Base-by-base conservation (phyloP, 92 coral and sea anemone species). In the Diadumene lineata region DNA sequence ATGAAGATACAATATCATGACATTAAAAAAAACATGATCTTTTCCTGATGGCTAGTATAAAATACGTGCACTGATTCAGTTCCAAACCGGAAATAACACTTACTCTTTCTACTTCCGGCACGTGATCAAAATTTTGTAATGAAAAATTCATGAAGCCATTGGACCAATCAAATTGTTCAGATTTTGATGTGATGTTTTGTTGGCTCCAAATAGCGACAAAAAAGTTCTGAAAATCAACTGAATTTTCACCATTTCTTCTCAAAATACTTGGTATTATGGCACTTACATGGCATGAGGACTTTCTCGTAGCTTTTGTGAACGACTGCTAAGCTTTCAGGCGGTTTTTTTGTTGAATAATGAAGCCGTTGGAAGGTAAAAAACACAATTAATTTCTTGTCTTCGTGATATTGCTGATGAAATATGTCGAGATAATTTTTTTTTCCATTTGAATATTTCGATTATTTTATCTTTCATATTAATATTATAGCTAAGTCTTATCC, bases 291-390 rank as follows among this genome's bases (percentile, higher is more conserved):
- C 60, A 1, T 9, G 0, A 19, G 51, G 19, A n/a, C 0, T 17
- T 1, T 7, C 19, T 4, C 25, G 34, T 18, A 60, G 74, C 21
- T 29, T 6, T 22, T 24, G 27, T 16, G 23, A 19, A 17, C 55
- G 50, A 18, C 46, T 21, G 8, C 23, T 69, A 78, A 57, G 28
- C 46, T 15, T 50, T 16, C 29, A 1, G 33, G 70, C 32, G 43
- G 32, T 71, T 29, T n/a, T n/a, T 44, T 15, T 8, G 50, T 32
- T 30, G 50, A 68, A 83, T 33, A 60, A 87, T 87, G 92, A 87
- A 87, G 79, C 92, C 92, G 4, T 46, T 79, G 15, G 91, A 86
- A 86, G 91, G 91, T 86, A 82, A 86, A 81, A 9, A 53, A 53
- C 18, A 38, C 48, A 4, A 38, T 38, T 6, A 38, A 38, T 38